phyloP scores from a whole-genome alignment of 2,888 invertebrate genomes.

The Epistrophella euchroma region DNA sequence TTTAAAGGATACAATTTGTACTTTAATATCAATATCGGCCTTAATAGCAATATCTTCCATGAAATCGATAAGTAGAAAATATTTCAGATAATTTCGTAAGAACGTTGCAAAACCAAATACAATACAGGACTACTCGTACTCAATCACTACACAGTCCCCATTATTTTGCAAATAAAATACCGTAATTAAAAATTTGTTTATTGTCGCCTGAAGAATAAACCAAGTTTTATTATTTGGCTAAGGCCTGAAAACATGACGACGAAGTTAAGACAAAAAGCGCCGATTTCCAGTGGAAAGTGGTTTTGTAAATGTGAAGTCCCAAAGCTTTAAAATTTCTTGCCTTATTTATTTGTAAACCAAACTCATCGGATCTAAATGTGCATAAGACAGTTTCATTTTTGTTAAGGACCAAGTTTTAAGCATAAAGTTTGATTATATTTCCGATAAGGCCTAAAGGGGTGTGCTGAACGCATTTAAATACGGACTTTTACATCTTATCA shows the following conservation, averaged over 20 bases:
- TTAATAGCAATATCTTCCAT: too few species aligned
- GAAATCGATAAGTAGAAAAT: too few species aligned
- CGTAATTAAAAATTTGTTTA: not conserved
- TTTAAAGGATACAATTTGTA: too few species aligned
- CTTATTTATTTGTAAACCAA: not conserved
- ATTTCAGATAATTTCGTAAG: too few species aligned
- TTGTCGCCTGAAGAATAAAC: not conserved
- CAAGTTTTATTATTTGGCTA: not conserved
- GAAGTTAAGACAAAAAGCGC: not conserved
- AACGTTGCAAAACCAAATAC: too few species aligned
- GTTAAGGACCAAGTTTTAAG: conserved; percentile 52
- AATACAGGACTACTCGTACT: not conserved
- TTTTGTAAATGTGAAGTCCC: not conserved
- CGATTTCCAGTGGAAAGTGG: not conserved
- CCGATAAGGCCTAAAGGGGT: conserved; percentile 49
- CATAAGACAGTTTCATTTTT: conserved; percentile 5
- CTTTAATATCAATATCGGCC: too few species aligned
- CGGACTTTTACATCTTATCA: conserved; percentile 35
- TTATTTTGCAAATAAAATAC: not conserved
- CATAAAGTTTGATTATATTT: conserved; percentile 70
- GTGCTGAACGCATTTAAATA: conserved; percentile 35
- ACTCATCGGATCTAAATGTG: not conserved
- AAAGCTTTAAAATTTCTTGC: not conserved
- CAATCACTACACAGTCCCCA: not conserved
- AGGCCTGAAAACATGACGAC: not conserved